Conservation (phyloP, 2,888 invertebrate genomes). For the Drosophila leonis region DNA sequence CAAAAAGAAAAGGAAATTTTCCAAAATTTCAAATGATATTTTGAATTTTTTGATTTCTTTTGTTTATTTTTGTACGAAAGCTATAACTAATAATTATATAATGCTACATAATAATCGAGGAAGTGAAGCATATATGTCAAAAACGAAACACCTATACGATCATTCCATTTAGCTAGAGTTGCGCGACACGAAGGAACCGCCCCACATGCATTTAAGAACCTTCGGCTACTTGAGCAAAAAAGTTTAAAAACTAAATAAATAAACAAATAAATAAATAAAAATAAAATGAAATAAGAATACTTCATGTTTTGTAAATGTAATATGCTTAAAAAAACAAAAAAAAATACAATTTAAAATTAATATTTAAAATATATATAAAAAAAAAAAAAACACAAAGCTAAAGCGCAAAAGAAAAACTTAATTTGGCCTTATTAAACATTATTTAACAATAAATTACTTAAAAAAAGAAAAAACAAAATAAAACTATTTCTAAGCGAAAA, state of each 20-base stretch:
- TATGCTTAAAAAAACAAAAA: slow-evolving; percentile 20
- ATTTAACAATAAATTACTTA: slow-evolving; percentile 69
- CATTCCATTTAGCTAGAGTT: slow-evolving; percentile 79
- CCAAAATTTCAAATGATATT: background rate
- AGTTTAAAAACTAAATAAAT: background rate
- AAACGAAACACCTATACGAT: slow-evolving; percentile 76
- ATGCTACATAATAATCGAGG: slow-evolving; percentile 17
- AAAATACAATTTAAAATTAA: slow-evolving; percentile 36
- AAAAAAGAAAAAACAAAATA: slow-evolving; percentile 34
- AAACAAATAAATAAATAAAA: slow-evolving; percentile 2
- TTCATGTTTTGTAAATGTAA: slow-evolving; percentile 56
- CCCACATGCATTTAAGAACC: slow-evolving; percentile 71
- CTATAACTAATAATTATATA: slow-evolving; percentile 10
- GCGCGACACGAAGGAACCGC: slow-evolving; percentile 57
- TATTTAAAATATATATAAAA: slow-evolving; percentile 43
- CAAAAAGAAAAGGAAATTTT: background rate
- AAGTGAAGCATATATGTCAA: slow-evolving; percentile 27
- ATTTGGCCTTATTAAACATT: slow-evolving; percentile 84
- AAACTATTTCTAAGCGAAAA: slow-evolving; percentile 52
- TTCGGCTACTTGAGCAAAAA: slow-evolving; percentile 65
- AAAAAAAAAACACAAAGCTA: slow-evolving; percentile 35
- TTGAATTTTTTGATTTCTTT: slow-evolving; percentile 1
- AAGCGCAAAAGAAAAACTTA: slow-evolving; percentile 68
- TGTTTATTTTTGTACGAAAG: slow-evolving; percentile 47
- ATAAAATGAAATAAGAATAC: background rate